Conservation (phyloP, 1,140 invertebrate species). For the Platyura marginata region DNA sequence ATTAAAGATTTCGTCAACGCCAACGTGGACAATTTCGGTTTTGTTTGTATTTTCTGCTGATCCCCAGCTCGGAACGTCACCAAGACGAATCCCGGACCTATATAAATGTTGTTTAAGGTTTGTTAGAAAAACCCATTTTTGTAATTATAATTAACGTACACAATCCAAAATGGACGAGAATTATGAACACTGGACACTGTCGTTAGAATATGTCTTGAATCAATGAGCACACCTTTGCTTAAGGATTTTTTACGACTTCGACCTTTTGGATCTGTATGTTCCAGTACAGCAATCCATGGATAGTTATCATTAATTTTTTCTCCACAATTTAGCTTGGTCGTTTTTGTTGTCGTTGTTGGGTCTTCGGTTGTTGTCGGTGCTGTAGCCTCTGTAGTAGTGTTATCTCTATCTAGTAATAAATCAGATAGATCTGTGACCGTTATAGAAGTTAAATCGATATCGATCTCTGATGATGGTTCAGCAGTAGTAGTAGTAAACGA, state of each 20-base stretch:
- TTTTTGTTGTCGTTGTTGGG: neutral
- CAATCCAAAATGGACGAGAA: constrained; percentile 1
- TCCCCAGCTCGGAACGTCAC: neutral
- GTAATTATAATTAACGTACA: neutral
- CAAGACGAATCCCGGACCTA: neutral
- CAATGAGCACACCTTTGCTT: constrained; percentile 1
- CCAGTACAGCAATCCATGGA: neutral
- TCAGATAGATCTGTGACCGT: neutral
- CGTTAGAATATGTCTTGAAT: neutral
- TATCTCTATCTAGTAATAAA: neutral
- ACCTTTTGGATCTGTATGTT: neutral
- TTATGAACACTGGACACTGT: constrained; percentile 2
- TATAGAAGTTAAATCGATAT: neutral
- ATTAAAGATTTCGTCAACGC: neutral
- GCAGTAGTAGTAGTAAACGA: neutral
- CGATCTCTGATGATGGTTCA: neutral
- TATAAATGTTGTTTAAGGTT: neutral
- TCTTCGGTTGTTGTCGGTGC: neutral
- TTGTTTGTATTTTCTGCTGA: neutral
- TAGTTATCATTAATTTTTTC: neutral
- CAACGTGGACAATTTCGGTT: neutral
- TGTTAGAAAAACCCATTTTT: no score
- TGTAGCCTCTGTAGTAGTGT: neutral
- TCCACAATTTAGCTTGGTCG: neutral
- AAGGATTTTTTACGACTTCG: neutral